Percentiles rank a stretch among this genome's conserved stretches.
phyloP scores from a whole-genome alignment of 2,888 invertebrate species.

The Polydrusus tereticollis region DNA sequence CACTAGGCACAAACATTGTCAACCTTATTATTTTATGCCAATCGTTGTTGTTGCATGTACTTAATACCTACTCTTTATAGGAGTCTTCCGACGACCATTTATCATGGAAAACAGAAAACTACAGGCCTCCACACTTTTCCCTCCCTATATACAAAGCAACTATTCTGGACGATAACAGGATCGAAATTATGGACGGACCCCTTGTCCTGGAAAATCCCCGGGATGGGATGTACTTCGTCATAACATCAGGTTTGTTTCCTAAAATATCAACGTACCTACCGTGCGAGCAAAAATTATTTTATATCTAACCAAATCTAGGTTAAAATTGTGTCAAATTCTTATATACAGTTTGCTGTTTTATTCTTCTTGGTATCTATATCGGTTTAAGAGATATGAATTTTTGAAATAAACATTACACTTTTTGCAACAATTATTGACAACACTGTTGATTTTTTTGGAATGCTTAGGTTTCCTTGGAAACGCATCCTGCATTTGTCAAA shows the following conservation, averaged over 20 bases:
- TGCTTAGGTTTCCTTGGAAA: too few relatives aligned
- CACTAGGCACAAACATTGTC: neutral
- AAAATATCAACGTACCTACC: too few relatives aligned
- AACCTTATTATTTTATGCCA: neutral
- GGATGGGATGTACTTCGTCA: constrained; percentile 31
- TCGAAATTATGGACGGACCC: constrained; percentile 30
- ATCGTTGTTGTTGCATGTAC: neutral
- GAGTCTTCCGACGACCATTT: neutral
- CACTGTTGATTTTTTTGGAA: too few relatives aligned
- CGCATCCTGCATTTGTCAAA: too few relatives aligned
- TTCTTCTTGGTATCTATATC: too few relatives aligned
- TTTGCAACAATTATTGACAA: too few relatives aligned
- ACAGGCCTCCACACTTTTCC: constrained; percentile 20
- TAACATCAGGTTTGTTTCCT: constrained; percentile 40
- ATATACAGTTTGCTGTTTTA: too few relatives aligned
- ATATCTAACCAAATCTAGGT: too few relatives aligned
- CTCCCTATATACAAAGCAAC: constrained; percentile 35
- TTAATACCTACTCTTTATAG: neutral
- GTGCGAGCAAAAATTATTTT: too few relatives aligned
- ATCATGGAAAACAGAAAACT: neutral
- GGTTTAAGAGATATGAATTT: too few relatives aligned
- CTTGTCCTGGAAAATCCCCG: constrained; percentile 35
- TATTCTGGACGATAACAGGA: constrained; percentile 11
- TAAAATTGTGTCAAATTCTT: too few relatives aligned
- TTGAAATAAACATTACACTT: too few relatives aligned